A percentile compares a stretch with the other conserved stretches of the same genome.
phyloP scores from a whole-genome alignment of 1,140 invertebrate species.

The Goniozus legneri region DNA sequence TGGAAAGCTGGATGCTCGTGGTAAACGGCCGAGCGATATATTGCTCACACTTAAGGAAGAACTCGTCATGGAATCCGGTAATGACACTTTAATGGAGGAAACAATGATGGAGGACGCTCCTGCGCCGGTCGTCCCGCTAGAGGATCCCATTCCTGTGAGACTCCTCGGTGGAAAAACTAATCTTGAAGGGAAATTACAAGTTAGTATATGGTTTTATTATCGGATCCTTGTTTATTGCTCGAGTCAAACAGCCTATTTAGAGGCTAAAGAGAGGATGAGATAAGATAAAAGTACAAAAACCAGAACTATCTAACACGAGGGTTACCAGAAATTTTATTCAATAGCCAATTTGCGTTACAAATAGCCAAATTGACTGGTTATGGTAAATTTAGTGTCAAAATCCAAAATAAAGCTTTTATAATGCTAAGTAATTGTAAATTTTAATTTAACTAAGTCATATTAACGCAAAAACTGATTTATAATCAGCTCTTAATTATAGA shows the following conservation, averaged over 20 bases:
- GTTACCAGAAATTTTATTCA: no score
- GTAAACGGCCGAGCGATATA: constrained; percentile 72
- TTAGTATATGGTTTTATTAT: no score
- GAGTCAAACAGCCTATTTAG: not conserved
- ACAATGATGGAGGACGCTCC: constrained; percentile 43
- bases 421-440: no score
- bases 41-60: constrained; percentile 75
- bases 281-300: not conserved
- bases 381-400: no score
- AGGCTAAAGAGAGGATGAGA: no score
- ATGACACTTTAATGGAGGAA: constrained; percentile 54
- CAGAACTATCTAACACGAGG: not conserved
- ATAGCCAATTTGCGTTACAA: no score
- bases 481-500: no score
- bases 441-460: no score
- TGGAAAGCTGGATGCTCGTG: constrained; percentile 81
- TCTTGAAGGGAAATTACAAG: constrained; percentile 77
- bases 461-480: no score
- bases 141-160: constrained; percentile 62
- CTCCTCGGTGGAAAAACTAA: constrained; percentile 71
- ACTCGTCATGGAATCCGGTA: constrained; percentile 60
- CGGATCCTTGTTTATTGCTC: not conserved
- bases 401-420: no score
- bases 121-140: constrained; percentile 51
- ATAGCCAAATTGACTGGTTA: no score